Evolutionary conservation across 2,888 invertebrate genomes (phyloP).

Genomic region (Linyphia triangularis): DNA sequence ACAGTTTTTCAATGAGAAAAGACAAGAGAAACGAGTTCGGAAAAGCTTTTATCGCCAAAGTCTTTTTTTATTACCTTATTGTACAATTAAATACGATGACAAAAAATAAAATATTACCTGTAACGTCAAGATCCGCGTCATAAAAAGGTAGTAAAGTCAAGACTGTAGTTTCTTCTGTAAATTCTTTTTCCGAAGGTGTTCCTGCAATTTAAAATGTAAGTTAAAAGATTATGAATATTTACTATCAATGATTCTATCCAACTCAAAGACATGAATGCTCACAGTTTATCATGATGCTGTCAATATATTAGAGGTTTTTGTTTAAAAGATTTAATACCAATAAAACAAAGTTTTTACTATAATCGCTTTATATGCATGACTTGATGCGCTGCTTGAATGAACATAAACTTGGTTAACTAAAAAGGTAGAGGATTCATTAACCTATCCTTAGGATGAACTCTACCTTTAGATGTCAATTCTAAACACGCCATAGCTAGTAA

Average conservation of each 20-base stretch:
- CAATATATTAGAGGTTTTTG: too few relatives aligned
- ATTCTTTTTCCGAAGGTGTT: neutral
- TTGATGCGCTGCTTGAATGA: too few relatives aligned
- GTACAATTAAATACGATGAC: neutral
- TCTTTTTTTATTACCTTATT: neutral
- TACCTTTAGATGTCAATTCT: too few relatives aligned
- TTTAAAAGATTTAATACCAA: too few relatives aligned
- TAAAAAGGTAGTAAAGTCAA: slow-evolving; percentile 35
- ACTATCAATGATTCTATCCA: neutral
- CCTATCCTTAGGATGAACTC: too few relatives aligned
- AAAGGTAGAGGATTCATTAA: too few relatives aligned
- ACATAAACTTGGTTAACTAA: too few relatives aligned
- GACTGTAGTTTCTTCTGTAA: neutral
- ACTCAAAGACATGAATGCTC: neutral
- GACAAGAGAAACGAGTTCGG: neutral
- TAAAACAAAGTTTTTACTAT: too few relatives aligned
- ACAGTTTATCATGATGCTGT: neutral
- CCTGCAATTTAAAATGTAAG: neutral
- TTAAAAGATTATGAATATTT: neutral
- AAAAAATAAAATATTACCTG: slow-evolving; percentile 11
- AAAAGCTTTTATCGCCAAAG: neutral
- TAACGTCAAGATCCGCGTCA: slow-evolving; percentile 50
- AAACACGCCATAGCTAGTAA: too few relatives aligned
- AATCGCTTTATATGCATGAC: too few relatives aligned
- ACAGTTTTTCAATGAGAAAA: neutral